These are phyloP conservation scores for Rosalia funebris DNA, from an alignment of 2,888 invertebrate genomes.

Conservation along the genomic window DNA sequence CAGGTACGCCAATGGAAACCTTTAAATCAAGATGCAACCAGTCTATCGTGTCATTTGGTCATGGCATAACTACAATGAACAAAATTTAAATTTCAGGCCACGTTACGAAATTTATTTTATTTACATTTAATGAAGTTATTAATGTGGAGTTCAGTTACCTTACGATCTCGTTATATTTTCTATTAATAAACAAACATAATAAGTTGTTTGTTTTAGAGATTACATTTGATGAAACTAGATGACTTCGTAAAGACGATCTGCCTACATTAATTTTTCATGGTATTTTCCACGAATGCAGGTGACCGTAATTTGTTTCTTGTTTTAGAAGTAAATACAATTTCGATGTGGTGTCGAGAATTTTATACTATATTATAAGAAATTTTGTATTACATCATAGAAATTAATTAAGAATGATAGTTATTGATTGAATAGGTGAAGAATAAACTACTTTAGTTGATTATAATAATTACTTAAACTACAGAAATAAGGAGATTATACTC, in stretches of 20 bases:
- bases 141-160: background rate
- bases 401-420: too few relatives aligned
- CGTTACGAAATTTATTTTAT: conserved; percentile 1
- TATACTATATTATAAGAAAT: too few relatives aligned
- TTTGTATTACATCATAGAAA: too few relatives aligned
- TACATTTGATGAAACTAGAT: conserved; percentile 3
- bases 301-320: conserved; percentile 21
- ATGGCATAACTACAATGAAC: background rate
- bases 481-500: too few relatives aligned
- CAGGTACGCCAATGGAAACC: background rate
- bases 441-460: too few relatives aligned
- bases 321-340: conserved; percentile 3
- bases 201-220: conserved; percentile 1
- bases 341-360: conserved; percentile 12
- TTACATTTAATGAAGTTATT: background rate
- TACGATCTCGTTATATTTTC: background rate
- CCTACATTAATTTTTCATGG: conserved; percentile 7
- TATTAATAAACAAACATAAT: background rate
- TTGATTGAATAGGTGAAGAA: too few relatives aligned
- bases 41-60: background rate
- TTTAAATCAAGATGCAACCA: conserved; percentile 3
- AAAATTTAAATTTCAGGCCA: conserved; percentile 5
- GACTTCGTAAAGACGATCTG: conserved; percentile 23
- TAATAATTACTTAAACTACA: too few relatives aligned
- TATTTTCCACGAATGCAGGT: conserved; percentile 21